phyloP scores from a whole-genome alignment of 2,113 vertebrate genomes.

The Progne subis region DNA sequence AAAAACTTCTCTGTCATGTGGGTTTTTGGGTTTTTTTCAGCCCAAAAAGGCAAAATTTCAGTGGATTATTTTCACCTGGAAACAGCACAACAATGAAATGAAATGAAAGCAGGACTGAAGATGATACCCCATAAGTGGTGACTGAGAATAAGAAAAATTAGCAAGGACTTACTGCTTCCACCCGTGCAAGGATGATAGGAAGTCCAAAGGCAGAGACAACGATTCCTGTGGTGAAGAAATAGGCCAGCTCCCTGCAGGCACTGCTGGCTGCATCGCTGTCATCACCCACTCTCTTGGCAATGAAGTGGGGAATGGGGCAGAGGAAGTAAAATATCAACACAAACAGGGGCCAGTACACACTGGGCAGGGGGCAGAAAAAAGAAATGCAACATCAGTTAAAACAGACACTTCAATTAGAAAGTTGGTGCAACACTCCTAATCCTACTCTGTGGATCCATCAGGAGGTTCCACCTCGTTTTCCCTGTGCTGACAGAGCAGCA shows the following conservation, averaged over 20 bases:
- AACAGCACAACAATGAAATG: accelerated
- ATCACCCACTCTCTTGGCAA: conserved; percentile 85
- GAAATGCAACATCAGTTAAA: neutral
- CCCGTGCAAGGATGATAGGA: conserved; percentile 87
- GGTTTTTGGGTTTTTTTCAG: neutral
- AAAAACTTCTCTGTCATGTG: neutral
- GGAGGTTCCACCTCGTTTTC: accelerated
- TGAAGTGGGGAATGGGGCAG: conserved; percentile 91
- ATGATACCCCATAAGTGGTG: accelerated
- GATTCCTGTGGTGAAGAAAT: conserved; percentile 94
- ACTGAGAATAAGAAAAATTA: neutral
- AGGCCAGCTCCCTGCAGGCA: conserved; percentile 89
- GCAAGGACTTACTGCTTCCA: conserved; percentile 76
- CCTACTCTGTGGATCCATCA: neutral
- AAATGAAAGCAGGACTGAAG: neutral
- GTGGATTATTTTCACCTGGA: neutral
- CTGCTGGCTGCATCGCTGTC: conserved; percentile 88
- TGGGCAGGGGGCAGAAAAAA: conserved; percentile 34
- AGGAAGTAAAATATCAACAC: conserved; percentile 91
- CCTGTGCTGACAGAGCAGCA: accelerated
- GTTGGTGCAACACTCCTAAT: neutral
- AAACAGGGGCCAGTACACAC: conserved; percentile 94
- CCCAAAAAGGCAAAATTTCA: neutral
- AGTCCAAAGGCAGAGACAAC: conserved; percentile 93
- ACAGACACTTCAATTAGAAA: accelerated